Base-by-base conservation (phyloP, 2,113 vertebrate genomes). In the Arothron firmamentum region DNA sequence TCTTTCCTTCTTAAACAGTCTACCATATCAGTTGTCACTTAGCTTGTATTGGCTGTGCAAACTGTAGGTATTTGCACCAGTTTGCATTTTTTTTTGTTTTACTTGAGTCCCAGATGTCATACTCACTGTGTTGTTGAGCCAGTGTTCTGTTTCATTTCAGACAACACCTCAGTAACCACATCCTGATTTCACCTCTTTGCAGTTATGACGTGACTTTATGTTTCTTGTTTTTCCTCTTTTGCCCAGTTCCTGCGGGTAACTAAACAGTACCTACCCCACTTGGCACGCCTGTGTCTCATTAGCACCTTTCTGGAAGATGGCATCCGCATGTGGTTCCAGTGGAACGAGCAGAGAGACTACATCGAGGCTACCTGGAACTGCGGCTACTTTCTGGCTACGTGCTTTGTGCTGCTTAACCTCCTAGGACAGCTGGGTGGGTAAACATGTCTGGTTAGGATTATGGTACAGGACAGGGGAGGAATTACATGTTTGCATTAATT, bases 291-390 rank as follows among this genome's bases (percentile, higher is more conserved):
- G 14, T 98, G 97, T 88, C 92, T 99, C 4, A 98, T 97, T 91
- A 98, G 95, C 90, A 98, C 97, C 72, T 98, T 98, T 87, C 90
- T 99, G 81, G 97, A 99, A 86, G 97, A 99, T 0, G 96, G 96
- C 67, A 94, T 98, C 77, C 94, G 96, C 70, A 99, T 99, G 97
- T 99, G 97, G 97, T 93, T 99, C 89, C 96, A 98, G 93, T 98
- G 96, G 96, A 88, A 92, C 0, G 96, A 99, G 59, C 97, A 98
- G 91, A 90, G 94, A 11, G 97, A 99, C 78, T 98, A 98, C 91
- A 99, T 98, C 0, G 93, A 98, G 43, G 90, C 78, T 56, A 98
- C 96, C 3, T 99, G 96, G 96, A 90, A 72, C 88, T 98, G 96
- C 13, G 97, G 97, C 81, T 96, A 97, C 85, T 83, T 97, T 81